Base-by-base conservation (phyloP, 2,797 vertebrate genomes). In the Tolypeutes matacus region DNA sequence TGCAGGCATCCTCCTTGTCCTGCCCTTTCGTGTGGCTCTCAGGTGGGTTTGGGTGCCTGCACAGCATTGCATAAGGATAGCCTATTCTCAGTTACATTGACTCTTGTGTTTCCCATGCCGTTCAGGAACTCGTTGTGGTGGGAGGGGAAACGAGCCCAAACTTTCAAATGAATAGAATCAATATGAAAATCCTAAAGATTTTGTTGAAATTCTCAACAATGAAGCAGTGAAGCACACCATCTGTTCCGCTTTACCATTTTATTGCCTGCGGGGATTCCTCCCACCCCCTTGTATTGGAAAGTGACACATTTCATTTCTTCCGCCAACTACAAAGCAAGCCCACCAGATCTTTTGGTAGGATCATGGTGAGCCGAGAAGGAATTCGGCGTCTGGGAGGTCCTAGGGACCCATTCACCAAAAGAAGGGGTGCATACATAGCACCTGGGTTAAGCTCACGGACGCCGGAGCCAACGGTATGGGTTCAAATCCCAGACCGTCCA, bases 361-460 rank as follows among this genome's bases (percentile, higher is more conserved):
- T n/a, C 21, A 62, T 51, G 5, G 11, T 31, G 31, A 90, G 76
- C 20, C 21, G 39, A 11, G 42, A 75, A 39, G 7, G 20, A n/a
- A 23, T 77, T n/a, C 20, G 49, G 39, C 36, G 25, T 25, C 27
- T 36, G 18, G 23, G 49, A 64, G 9, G 12, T 70, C 25, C 11
- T 21, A 2, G 13, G 1, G 11, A 21, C 15, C n/a, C 8, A 14
- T 21, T 49, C 14, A 4, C 56, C 10, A 4, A 56, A 46, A 56
- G 46, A 62, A 82, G 23, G 56, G 29, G 8, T n/a, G n/a, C n/a
- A n/a, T 4, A 31, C 8, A 3, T 1, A 13, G 13, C 6, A 39
- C 4, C 0, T 0, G 3, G 39, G n/a, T 62, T 49, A 27, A 34
- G 6, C 46, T 34, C 21, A 4, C 11, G 34, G n/a, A 46, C 1